Percentiles rank a stretch among this genome's conserved stretches.
Evolutionary conservation across 2,797 vertebrate species (phyloP).

Genomic region (Manis javanica): DNA sequence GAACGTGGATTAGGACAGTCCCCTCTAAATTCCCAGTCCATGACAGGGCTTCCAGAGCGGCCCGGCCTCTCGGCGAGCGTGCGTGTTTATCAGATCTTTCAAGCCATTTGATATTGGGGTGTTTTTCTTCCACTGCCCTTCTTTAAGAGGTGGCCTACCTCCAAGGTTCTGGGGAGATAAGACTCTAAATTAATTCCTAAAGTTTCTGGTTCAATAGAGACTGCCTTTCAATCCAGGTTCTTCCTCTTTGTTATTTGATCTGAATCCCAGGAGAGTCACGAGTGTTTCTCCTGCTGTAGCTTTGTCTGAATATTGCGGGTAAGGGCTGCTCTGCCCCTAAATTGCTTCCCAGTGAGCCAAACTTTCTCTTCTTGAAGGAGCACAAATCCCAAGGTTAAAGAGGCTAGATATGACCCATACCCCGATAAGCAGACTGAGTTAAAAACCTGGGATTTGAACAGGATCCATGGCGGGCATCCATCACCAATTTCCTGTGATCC

Average conservation of each 20-base stretch:
- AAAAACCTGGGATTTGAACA: not conserved
- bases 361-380: conserved; percentile 41
- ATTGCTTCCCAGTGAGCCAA: not conserved
- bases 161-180: conserved; percentile 64
- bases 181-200: conserved; percentile 71
- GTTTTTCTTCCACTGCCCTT: conserved; percentile 52
- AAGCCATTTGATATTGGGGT: conserved; percentile 70
- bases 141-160: conserved; percentile 45
- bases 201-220: conserved; percentile 64
- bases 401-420: not conserved
- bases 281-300: not conserved
- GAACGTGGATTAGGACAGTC: not conserved
- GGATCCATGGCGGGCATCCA: not conserved
- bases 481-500: not conserved
- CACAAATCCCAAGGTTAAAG: not conserved
- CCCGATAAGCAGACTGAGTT: not conserved
- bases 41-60: not conserved
- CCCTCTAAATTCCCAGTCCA: not conserved
- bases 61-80: not conserved
- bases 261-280: conserved; percentile 53
- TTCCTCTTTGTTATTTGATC: conserved; percentile 70
- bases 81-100: conserved; percentile 56
- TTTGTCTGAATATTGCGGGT: not conserved
- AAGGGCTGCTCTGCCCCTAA: not conserved
- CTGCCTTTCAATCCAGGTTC: conserved; percentile 49